Percentiles rank a stretch among this genome's conserved stretches.
phyloP scores from a whole-genome alignment of 1,140 invertebrate genomes.

The Campoletis sonorensis region DNA sequence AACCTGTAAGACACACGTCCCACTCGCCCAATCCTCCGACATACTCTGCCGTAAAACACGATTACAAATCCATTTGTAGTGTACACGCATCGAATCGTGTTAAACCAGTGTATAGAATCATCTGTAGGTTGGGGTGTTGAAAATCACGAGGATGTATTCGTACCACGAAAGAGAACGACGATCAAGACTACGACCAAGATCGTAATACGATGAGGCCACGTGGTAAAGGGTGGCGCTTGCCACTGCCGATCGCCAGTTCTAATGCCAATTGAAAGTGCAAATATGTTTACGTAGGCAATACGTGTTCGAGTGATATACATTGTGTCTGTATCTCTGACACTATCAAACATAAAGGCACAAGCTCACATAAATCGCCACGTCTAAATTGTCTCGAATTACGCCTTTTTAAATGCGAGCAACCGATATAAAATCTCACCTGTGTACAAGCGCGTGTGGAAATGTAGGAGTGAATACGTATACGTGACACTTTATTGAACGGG shows the following conservation, averaged over 20 bases:
- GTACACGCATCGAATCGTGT: no score
- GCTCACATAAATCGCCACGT: not conserved
- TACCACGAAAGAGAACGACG: slow-evolving; percentile 13
- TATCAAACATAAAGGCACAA: not conserved
- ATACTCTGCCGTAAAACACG: not conserved
- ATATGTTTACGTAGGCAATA: not conserved
- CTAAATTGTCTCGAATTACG: not conserved
- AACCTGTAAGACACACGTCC: not conserved
- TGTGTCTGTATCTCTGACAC: not conserved
- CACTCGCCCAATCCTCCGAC: not conserved
- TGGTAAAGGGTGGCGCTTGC: slow-evolving; percentile 7
- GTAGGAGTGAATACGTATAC: not conserved
- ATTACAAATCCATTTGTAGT: not conserved
- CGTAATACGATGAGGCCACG: slow-evolving; percentile 4
- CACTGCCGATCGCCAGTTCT: slow-evolving; percentile 2
- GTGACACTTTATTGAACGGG: not conserved
- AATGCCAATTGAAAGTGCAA: slow-evolving; percentile 34
- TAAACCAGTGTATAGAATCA: not conserved
- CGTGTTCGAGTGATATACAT: not conserved
- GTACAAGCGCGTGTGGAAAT: not conserved
- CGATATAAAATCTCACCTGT: not conserved
- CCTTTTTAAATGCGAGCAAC: not conserved
- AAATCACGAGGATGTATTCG: slow-evolving; percentile 8
- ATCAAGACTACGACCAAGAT: not conserved
- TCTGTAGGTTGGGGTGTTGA: not conserved